Base-by-base conservation (phyloP, 1,140 invertebrate genomes). In the Caenorhabditis brenneri region DNA sequence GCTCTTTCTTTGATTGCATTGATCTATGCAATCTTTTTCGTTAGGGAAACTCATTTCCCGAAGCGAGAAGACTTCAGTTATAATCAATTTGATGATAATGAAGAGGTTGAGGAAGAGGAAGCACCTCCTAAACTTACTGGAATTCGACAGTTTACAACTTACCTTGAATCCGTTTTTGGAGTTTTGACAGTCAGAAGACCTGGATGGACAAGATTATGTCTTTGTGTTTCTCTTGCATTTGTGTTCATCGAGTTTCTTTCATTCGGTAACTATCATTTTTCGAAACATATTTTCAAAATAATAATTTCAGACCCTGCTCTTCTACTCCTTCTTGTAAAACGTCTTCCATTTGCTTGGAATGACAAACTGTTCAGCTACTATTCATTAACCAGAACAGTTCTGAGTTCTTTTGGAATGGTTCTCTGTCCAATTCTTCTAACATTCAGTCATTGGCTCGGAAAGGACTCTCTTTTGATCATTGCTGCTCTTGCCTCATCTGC, bases 171-270 rank as follows among this genome's bases (percentile, higher is more conserved):
- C 9, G 33, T 24, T 29, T 83, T 86, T 58, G 33, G 85, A 49
- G 85, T 86, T 39, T 49, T 86, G 27, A 60, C 49, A 10, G 85
- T 69, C 10, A 49, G 80, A 39, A n/a, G 85, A 19, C 79, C 83
- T 4, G 85, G 85, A 29, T 86, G 65, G 79, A 86, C 85, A 0
- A 58, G 85, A 55, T 49, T 86, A 24, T 86, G 85, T 51, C 65
- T 86, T 19, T 79, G 51, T 79, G 58, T 86, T 4, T 86, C 85
- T 10, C 27, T 86, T 12, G 31, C 87, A 29, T 86, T 86, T 36
- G 85, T 86, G 15, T 86, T 86, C 46, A 65, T 86, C 16, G 85
- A 86, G 48, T 86, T 86, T 51, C 55, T 86, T 7, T 80, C 83
- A 0, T 31, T 86, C 10, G 85, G 85, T 86, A 82, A 86, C 46